Conservation (phyloP, 2,113 vertebrate genomes). For the Pongo pygmaeus region DNA sequence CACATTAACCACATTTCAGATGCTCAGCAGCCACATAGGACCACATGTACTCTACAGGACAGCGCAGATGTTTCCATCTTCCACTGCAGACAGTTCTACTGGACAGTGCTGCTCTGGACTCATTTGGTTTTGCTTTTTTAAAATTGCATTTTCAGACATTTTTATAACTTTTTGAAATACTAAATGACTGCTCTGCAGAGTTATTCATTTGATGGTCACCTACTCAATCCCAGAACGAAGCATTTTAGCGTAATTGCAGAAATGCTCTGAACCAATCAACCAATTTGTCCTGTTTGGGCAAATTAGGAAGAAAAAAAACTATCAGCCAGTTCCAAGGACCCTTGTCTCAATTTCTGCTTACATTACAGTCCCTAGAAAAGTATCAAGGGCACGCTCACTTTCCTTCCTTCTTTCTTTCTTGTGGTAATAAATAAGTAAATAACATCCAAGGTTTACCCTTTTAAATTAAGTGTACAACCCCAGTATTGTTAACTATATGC, state of each 20-base stretch:
- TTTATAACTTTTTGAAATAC: conserved; percentile 7
- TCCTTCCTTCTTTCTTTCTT: background rate
- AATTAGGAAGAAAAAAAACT: background rate
- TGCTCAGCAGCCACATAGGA: background rate
- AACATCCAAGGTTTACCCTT: background rate
- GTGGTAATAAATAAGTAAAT: background rate
- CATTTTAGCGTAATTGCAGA: conserved; percentile 33
- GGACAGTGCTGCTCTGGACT: background rate
- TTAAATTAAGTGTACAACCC: background rate
- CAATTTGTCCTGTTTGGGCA: background rate
- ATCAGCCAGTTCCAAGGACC: background rate
- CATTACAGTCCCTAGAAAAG: background rate
- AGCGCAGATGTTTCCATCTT: background rate
- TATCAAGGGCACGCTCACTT: background rate
- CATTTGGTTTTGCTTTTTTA: background rate
- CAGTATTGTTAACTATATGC: background rate
- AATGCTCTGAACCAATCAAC: conserved; percentile 5
- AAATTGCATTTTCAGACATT: background rate
- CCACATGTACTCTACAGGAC: background rate
- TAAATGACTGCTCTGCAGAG: background rate
- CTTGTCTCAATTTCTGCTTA: background rate
- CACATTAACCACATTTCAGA: background rate
- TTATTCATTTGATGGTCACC: background rate
- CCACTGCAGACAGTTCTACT: background rate
- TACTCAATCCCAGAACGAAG: conserved; percentile 2